Percentiles rank a stretch among this genome's conserved stretches.
Evolutionary conservation across 2,113 vertebrate genomes (phyloP).

Genomic region (Nyctibius bracteatus): DNA sequence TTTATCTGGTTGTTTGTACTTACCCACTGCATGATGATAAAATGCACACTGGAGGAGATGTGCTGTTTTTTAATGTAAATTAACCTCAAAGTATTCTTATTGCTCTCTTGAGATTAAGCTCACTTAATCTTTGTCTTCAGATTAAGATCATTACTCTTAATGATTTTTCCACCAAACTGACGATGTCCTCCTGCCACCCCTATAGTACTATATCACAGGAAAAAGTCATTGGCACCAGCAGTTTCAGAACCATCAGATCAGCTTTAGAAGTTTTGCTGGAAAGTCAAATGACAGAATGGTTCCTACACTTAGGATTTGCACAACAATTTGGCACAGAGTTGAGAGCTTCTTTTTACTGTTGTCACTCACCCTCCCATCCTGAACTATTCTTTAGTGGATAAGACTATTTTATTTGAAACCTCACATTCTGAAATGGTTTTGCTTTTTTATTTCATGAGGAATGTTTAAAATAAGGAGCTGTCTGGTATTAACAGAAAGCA

Average conservation of each 20-base stretch:
- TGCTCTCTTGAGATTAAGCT: neutral
- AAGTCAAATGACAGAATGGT: neutral
- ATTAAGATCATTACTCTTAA: neutral
- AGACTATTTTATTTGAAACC: neutral
- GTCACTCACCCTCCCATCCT: neutral
- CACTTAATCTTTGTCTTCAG: neutral
- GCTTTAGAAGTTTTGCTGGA: neutral
- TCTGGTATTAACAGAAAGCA: neutral
- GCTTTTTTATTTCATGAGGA: neutral
- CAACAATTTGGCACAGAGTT: no score
- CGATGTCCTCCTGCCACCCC: neutral
- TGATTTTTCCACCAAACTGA: neutral
- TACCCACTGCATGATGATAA: neutral
- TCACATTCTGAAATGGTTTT: neutral
- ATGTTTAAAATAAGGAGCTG: neutral
- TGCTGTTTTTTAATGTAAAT: neutral
- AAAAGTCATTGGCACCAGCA: neutral
- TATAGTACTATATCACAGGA: neutral
- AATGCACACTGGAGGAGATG: neutral
- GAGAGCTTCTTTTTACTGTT: neutral
- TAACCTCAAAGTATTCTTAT: neutral
- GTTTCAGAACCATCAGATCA: neutral
- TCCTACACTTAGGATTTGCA: no score
- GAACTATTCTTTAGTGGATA: neutral
- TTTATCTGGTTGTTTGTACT: neutral